These are phyloP conservation scores for Chiroxiphia lanceolata DNA, from an alignment of 2,797 vertebrate species.

Conservation along the genomic window DNA sequence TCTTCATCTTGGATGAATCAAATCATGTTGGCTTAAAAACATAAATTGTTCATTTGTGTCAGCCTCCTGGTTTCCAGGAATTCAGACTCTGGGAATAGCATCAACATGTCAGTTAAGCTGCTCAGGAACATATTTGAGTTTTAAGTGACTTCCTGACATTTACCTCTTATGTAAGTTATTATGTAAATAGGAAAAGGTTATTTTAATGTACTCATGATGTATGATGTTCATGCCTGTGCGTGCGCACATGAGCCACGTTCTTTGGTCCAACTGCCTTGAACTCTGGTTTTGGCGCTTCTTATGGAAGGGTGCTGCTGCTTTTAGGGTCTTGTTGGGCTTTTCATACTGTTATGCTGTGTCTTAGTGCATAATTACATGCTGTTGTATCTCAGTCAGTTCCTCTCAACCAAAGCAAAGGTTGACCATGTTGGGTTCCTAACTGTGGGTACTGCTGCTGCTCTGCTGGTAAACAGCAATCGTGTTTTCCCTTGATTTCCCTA, in stretches of 20 bases:
- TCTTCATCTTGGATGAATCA: background rate
- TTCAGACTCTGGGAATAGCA: background rate
- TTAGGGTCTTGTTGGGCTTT: background rate
- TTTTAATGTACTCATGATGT: background rate
- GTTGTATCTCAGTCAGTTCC: background rate
- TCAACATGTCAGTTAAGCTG: background rate
- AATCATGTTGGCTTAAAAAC: slow-evolving; percentile 3
- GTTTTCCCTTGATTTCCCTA: background rate
- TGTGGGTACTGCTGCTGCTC: background rate
- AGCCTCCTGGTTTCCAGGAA: slow-evolving; percentile 24
- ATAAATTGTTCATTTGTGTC: slow-evolving; percentile 16
- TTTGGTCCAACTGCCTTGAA: background rate
- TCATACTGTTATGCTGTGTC: background rate
- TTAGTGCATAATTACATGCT: background rate
- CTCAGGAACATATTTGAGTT: slow-evolving; percentile 26
- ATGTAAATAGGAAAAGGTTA: background rate
- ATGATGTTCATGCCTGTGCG: fast-evolving
- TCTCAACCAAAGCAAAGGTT: background rate
- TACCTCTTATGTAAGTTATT: slow-evolving; percentile 14
- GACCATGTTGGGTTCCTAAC: background rate
- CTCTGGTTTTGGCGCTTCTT: background rate
- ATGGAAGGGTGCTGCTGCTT: background rate
- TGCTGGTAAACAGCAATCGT: background rate
- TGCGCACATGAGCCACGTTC: fast-evolving
- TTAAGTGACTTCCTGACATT: slow-evolving; percentile 32